Conservation (phyloP, 2,888 invertebrate species). For the Lasioglossum marginatum region DNA sequence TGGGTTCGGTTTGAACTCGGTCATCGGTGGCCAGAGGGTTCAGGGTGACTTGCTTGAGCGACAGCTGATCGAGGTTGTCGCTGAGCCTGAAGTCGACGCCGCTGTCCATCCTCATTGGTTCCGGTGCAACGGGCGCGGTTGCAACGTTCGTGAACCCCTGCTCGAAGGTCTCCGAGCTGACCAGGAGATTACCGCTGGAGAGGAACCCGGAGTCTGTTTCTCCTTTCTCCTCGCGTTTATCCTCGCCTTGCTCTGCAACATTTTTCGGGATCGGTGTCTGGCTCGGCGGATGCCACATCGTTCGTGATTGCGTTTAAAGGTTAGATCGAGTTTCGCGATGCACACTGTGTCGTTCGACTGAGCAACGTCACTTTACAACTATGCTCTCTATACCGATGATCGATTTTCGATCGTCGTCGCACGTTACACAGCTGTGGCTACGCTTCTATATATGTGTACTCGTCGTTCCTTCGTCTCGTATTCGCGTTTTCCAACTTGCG, state of each 20-base stretch:
- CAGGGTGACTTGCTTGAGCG: slow-evolving; percentile 83
- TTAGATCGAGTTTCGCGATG: background rate
- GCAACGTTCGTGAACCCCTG: slow-evolving; percentile 55
- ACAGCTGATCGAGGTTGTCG: slow-evolving; percentile 88
- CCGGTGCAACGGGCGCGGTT: slow-evolving; percentile 46
- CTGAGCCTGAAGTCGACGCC: slow-evolving; percentile 88
- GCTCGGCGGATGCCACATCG: slow-evolving; percentile 64
- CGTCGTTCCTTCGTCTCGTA: slow-evolving; percentile 46
- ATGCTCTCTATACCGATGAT: slow-evolving; percentile 27
- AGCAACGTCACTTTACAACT: slow-evolving; percentile 41
- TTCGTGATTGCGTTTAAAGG: slow-evolving; percentile 27
- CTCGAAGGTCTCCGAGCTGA: slow-evolving; percentile 67
- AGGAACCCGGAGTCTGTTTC: slow-evolving; percentile 80
- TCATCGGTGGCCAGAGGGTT: slow-evolving; percentile 73
- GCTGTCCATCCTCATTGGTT: slow-evolving; percentile 88
- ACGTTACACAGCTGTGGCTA: slow-evolving; percentile 35
- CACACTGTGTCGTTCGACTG: slow-evolving; percentile 23
- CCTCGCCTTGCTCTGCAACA: slow-evolving; percentile 69
- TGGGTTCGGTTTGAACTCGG: slow-evolving; percentile 72
- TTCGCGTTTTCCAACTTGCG: slow-evolving; percentile 46
- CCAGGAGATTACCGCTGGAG: slow-evolving; percentile 73
- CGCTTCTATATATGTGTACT: slow-evolving; percentile 26
- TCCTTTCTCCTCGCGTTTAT: slow-evolving; percentile 60
- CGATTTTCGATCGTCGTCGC: slow-evolving; percentile 42
- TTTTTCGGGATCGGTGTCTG: slow-evolving; percentile 64